phyloP scores from a whole-genome alignment of 2,797 vertebrate species.

The Balearica regulorum region DNA sequence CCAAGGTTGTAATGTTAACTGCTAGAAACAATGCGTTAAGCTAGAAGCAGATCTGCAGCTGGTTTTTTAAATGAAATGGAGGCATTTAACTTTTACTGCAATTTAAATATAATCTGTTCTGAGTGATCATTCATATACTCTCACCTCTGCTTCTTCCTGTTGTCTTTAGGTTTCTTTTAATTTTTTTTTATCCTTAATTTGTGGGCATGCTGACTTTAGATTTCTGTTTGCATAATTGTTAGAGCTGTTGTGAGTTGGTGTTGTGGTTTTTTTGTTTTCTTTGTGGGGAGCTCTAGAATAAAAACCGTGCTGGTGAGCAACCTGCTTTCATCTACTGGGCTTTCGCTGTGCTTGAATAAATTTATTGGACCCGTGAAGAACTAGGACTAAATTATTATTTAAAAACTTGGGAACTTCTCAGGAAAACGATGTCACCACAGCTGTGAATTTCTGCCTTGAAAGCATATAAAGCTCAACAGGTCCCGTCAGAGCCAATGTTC shows the following conservation, averaged over 20 bases:
- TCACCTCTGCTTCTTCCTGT: slow-evolving; percentile 69
- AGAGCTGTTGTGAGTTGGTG: slow-evolving; percentile 36
- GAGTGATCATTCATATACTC: slow-evolving; percentile 51
- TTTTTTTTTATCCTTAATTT: slow-evolving; percentile 13
- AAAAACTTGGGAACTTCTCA: not conserved
- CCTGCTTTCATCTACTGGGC: not conserved
- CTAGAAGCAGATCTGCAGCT: slow-evolving; percentile 88
- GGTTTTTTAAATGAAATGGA: slow-evolving; percentile 55
- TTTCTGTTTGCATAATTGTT: slow-evolving; percentile 58
- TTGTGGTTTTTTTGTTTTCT: not conserved
- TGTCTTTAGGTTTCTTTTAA: slow-evolving; percentile 31
- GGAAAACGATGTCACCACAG: not conserved
- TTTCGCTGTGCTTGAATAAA: not conserved
- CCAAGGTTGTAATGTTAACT: slow-evolving; percentile 93
- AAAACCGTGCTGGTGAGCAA: not conserved
- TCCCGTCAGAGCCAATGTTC: not conserved
- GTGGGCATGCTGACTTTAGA: slow-evolving; percentile 53
- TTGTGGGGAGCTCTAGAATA: slow-evolving; percentile 2
- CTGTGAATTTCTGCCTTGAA: not conserved
- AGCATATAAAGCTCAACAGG: not conserved
- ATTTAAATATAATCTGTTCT: slow-evolving; percentile 68
- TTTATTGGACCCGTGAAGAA: not conserved
- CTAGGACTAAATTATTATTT: not conserved
- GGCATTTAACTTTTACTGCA: slow-evolving; percentile 76
- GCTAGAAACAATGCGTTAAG: slow-evolving; percentile 82